phyloP scores from a whole-genome alignment of 2,113 vertebrate species.

The Hyaena hyaena region DNA sequence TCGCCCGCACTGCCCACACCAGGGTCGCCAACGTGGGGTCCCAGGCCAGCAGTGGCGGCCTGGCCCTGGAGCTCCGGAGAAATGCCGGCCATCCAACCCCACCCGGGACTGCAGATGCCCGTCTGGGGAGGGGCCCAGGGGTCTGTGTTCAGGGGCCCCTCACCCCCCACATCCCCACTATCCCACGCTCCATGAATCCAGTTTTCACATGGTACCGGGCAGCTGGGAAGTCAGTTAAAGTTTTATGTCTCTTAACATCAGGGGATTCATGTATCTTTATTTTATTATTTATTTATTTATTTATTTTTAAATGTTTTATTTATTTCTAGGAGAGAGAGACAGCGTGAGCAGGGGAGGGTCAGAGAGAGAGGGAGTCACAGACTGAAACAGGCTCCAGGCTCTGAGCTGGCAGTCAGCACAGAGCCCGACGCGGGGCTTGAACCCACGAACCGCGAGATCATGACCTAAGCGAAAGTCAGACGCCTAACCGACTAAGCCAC shows the following conservation, averaged over 20 bases:
- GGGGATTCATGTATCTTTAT: not conserved
- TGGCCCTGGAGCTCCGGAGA: not conserved
- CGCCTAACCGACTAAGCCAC: too few relatives aligned
- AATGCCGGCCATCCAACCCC: not conserved
- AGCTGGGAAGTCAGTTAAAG: not conserved
- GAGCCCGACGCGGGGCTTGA: too few relatives aligned
- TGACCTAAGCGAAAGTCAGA: too few relatives aligned
- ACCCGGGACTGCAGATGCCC: not conserved
- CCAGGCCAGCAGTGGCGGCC: not conserved
- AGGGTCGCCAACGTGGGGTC: not conserved
- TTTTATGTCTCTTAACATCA: not conserved
- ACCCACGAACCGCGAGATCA: too few relatives aligned
- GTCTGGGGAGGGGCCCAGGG: not conserved
- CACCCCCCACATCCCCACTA: accelerated
- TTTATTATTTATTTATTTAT: too few relatives aligned
- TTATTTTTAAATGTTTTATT: too few relatives aligned
- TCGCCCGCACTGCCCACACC: accelerated
- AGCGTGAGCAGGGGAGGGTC: too few relatives aligned
- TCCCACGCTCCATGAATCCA: not conserved
- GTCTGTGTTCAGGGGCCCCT: not conserved
- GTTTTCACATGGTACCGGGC: not conserved
- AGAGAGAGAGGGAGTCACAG: too few relatives aligned
- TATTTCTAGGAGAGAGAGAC: too few relatives aligned
- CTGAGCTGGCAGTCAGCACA: too few relatives aligned
- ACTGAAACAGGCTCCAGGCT: too few relatives aligned